Base-by-base conservation (phyloP, 1,140 invertebrate genomes). In the Zaprionus camerounensis region DNA sequence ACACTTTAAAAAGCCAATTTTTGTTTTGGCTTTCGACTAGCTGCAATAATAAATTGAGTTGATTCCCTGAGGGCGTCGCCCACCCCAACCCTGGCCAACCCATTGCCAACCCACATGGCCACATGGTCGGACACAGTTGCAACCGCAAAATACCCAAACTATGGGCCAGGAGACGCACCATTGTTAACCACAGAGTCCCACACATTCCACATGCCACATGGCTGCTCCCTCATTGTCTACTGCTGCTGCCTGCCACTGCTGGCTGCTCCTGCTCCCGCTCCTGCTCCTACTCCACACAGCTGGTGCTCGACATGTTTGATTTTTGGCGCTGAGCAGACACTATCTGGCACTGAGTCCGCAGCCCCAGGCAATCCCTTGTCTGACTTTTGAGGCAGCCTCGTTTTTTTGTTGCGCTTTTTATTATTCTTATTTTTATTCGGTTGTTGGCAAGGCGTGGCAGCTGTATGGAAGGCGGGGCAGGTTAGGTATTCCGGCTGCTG, bases 1-100 rank as follows among this genome's bases (percentile, higher is more conserved):
- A 80, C 75, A 82, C 85, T 88, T 87, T 87, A 88, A 88, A 87
- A 88, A 81, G 86, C 75, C 85, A 85, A 90, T 84, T 82, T 75
- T 79, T 63, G 38, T 65, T 46, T 82, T 68, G 53, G 36, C 69
- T 59, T 61, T 81, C 66, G 58, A 55, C 73, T 78, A 66, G 69
- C 80, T 76, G 79, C 85, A 90, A 90, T 90, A 90, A 90, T 90
- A 90, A 90, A 91, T 90, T 90, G 86, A 90, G 81, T 90, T 81
- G 83, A 74, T 90, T 90, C 85, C 83, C 86, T 13, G 38, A 67
- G 82, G 85, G 76, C 67, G 17, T 17, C 51, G 22, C 11, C 51
- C 15, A 31, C 12, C 57, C 61, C 36, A 13, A n/a, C n/a, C n/a
- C n/a, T n/a, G n/a, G 20, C 20, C 6, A 41, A 41, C 41, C 41